Evolutionary conservation across 2,113 vertebrate species (phyloP), one percentile per base, ranked within the genome.

Genomic region (Prinia subflava): DNA sequence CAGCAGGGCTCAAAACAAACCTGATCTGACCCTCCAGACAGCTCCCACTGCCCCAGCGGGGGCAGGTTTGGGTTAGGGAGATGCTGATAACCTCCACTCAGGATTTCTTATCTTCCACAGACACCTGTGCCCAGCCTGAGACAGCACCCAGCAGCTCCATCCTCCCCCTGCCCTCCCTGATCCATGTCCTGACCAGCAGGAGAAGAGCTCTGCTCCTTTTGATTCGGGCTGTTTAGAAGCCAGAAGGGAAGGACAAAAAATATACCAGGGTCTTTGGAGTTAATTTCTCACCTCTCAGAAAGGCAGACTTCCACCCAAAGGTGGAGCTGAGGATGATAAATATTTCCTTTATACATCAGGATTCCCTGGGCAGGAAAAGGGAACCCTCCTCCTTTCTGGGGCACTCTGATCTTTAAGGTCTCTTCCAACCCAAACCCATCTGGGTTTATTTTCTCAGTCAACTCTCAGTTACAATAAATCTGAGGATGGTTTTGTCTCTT

Each of bases 1-100:
- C 59, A 75, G 89, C 39, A 3, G 70, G 50, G 33, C 94, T 90
- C 94, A 56, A 90, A 97, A 92, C 95, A 93, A 74, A 10, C 17
- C 5, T 1, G 11, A 22, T 17, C 64, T 39, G 50, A 81, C 60
- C 9, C 13, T 39, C 10, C 86, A 55, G 8, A 7, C 0, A 22
- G 12, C 83, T 30, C 21, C 8, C 53, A 1, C 1, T 33, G 82
- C 63, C 85, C 28, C 50, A 56, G 88, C 63, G 68, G 17, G 20
- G 75, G 7, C 94, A 31, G 90, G 55, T 81, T 68, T 75, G 94
- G 47, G 90, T 88, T 59, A 80, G 31, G 79, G 86, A n/a, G 74
- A 16, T 39, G 27, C 89, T 44, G 68, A 92, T 88, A 92, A 90
- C 28, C 59, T 25, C 55, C 86, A 10, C 25, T 2, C 37, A 25